Conservation (phyloP, 2,797 vertebrate species). For the Phylloscopus collybita region DNA sequence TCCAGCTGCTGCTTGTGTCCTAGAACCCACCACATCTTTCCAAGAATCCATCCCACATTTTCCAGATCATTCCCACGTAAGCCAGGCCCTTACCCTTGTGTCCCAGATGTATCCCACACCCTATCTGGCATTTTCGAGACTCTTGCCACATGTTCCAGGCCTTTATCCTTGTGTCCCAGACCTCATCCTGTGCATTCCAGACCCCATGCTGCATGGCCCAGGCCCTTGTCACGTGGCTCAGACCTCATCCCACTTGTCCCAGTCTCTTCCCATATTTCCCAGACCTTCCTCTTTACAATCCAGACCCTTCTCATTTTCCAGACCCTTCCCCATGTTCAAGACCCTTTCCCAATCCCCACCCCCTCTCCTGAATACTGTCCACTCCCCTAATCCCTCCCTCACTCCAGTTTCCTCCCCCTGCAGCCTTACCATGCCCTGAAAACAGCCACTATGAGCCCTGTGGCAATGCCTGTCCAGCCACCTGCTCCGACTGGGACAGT, state of each 20-base stretch:
- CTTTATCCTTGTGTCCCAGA: not conserved
- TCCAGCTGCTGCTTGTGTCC: not conserved
- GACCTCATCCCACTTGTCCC: not conserved
- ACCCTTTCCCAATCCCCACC: not conserved
- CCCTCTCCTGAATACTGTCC: not conserved
- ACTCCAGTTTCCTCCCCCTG: not conserved
- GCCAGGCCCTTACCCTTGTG: not conserved
- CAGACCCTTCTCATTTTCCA: not conserved
- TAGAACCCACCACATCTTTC: not conserved
- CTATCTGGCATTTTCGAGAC: not conserved
- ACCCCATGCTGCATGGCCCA: not conserved
- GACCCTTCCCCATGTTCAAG: not conserved
- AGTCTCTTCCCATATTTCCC: not conserved
- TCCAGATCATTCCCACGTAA: not conserved
- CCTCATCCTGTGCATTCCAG: not conserved
- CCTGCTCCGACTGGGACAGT: slow-evolving; percentile 70
- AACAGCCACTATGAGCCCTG: slow-evolving; percentile 86
- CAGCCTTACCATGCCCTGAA: slow-evolving; percentile 82
- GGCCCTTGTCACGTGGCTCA: not conserved
- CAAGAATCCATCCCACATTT: not conserved
- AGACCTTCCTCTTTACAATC: not conserved
- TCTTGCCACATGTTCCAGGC: not conserved
- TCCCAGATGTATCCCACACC: not conserved
- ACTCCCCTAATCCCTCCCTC: not conserved
- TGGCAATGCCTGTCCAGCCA: slow-evolving; percentile 77